Conservation (phyloP, 2,888 invertebrate genomes). For the Drosophila borborema region DNA sequence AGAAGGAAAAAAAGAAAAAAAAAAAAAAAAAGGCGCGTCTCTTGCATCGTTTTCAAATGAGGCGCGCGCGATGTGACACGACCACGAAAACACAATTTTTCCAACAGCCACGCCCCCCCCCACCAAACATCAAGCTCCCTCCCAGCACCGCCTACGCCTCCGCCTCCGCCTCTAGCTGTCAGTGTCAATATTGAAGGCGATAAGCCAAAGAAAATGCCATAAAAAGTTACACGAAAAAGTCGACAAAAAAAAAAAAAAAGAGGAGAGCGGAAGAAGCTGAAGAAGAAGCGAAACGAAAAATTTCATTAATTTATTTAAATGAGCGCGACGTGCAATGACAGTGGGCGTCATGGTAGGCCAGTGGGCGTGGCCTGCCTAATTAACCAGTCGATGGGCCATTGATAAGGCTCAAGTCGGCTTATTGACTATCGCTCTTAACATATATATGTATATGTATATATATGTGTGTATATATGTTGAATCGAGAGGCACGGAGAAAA, state of each 20-base stretch:
- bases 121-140: neutral
- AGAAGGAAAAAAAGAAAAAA: slow-evolving; percentile 11
- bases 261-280: slow-evolving; percentile 8
- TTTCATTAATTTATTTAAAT: slow-evolving; percentile 77
- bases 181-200: slow-evolving; percentile 70
- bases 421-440: slow-evolving; percentile 9
- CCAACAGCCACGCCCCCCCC: neutral
- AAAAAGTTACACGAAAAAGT: slow-evolving; percentile 44
- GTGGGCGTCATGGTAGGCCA: slow-evolving; percentile 44
- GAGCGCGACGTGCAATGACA: slow-evolving; percentile 72
- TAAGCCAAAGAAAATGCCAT: slow-evolving; percentile 63
- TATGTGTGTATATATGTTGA: too few species aligned
- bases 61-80: slow-evolving; percentile 69
- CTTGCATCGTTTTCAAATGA: slow-evolving; percentile 51
- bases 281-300: slow-evolving; percentile 57
- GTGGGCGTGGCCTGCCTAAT: slow-evolving; percentile 60
- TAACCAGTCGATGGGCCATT: slow-evolving; percentile 64
- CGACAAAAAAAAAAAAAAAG: neutral
- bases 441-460: too few species aligned
- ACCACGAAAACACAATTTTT: slow-evolving; percentile 64
- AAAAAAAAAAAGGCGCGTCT: slow-evolving; percentile 13
- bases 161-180: slow-evolving; percentile 16
- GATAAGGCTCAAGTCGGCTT: slow-evolving; percentile 51
- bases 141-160: neutral
- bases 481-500: too few species aligned